A percentile compares a stretch with the other conserved stretches of the same genome.
Evolutionary conservation across 2,113 vertebrate species (phyloP).

Genomic region (Psammodynastes pulverulentus): DNA sequence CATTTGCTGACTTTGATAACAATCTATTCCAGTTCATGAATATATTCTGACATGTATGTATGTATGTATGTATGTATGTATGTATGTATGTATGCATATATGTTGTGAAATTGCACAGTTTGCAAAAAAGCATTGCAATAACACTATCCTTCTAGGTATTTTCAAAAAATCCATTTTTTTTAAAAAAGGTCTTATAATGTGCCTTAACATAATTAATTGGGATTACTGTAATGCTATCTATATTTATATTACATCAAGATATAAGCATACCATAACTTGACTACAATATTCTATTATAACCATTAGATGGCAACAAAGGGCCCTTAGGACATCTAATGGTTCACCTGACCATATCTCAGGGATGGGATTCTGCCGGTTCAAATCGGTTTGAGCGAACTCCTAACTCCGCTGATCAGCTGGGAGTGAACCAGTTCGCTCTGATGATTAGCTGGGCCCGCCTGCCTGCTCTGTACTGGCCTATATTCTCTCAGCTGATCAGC

Average conservation of each 20-base stretch:
- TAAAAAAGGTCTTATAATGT: not conserved
- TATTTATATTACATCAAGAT: not conserved
- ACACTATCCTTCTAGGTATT: not conserved
- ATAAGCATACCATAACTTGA: not conserved
- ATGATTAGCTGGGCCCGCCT: no score
- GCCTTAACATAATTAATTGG: not conserved
- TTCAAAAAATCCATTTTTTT: not conserved
- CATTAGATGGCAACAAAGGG: not conserved
- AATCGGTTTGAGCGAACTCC: no score
- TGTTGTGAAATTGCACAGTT: not conserved
- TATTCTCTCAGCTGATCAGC: no score
- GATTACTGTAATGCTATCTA: not conserved
- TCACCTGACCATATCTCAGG: no score
- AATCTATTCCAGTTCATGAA: no score
- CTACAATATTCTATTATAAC: not conserved
- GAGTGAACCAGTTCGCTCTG: no score
- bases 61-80: not conserved
- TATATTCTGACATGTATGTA: no score
- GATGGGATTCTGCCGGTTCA: no score
- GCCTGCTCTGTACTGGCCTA: no score
- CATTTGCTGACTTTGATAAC: no score
- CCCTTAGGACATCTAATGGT: not conserved
- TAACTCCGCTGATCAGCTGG: no score
- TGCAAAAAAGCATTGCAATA: not conserved
- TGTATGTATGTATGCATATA: not conserved